Evolutionary conservation across 2,888 invertebrate species (phyloP), one percentile per base, ranked within the genome.

Genomic region (Lamellibrachia satsuma): DNA sequence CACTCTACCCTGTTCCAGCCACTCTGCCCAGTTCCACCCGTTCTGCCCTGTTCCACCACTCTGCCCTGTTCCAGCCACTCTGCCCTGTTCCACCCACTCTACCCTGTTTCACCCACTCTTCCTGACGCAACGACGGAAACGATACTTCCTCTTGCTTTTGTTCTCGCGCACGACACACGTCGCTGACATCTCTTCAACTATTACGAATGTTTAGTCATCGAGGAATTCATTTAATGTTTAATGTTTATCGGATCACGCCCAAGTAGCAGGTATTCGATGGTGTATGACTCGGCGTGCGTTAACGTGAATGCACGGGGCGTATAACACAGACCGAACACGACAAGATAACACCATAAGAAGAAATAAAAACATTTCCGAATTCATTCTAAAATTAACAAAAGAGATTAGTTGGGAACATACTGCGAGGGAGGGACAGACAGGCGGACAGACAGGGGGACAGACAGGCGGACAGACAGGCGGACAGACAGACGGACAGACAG

Each of bases 171-270:
- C 75, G 75, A 75, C 75, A 15, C 75, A 22, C 75, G 75, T 22
- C 75, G 75, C 22, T 75, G 75, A 75, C 75, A 75, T 75, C 75
- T 3, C 22, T 75, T 15, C 15, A 75, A 75, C 75, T 75, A 75
- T 75, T 75, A 75, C 75, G 75, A 75, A 15, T 75, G 75, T 75
- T 15, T 75, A 75, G 75, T 75, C 75, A 75, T 75, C 75, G 75
- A 22, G 11, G 22, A 75, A 75, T 22, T 11, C 22, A 15, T 75
- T 75, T 75, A 11, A 75, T 22, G 15, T n/a, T 15, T n/a, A 75
- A 4, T 22, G 22, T n/a, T 75, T 75, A 6, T 75, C 6, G 75
- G 75, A 75, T 75, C 75, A 22, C 75, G 75, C 75, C 75, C 75
- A 39, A 39, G 39, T 39, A 39, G 39, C 39, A 39, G 39, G 39